These are phyloP conservation scores for Otis tarda DNA, from an alignment of 2,113 vertebrate genomes.

Conservation along the genomic window DNA sequence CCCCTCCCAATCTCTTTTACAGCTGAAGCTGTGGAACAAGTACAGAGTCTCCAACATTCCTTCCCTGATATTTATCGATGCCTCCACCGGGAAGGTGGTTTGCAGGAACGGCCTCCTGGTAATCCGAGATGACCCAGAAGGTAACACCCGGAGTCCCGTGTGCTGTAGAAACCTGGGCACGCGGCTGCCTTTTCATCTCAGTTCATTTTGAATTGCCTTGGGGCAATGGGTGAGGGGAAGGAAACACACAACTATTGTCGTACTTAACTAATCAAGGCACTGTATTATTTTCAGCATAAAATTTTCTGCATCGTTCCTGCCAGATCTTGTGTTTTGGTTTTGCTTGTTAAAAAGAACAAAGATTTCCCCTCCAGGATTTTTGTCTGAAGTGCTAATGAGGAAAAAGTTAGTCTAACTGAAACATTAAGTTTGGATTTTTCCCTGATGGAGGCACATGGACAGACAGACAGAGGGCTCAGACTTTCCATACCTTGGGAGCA, in stretches of 20 bases:
- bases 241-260: neutral
- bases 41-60: slow-evolving; percentile 98
- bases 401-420: slow-evolving; percentile 34
- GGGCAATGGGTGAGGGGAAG: neutral
- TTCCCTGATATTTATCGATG: slow-evolving; percentile 96
- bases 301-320: slow-evolving; percentile 45
- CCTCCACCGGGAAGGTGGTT: slow-evolving; percentile 88
- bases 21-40: slow-evolving; percentile 99
- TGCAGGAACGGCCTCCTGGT: slow-evolving; percentile 95
- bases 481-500: neutral
- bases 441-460: neutral
- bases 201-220: neutral
- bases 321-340: slow-evolving; percentile 52
- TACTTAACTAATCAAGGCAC: neutral
- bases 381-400: slow-evolving; percentile 62
- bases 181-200: neutral
- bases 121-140: slow-evolving; percentile 96
- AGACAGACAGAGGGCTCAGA: neutral
- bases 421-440: neutral
- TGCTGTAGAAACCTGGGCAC: neutral
- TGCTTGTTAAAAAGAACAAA: slow-evolving; percentile 55
- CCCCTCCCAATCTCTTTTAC: slow-evolving; percentile 22
- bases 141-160: slow-evolving; percentile 61
- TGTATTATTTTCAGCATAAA: slow-evolving; percentile 31
- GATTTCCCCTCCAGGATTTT: slow-evolving; percentile 49